Base-by-base conservation (phyloP, 2,888 invertebrate genomes). In the Villa cingulata region DNA sequence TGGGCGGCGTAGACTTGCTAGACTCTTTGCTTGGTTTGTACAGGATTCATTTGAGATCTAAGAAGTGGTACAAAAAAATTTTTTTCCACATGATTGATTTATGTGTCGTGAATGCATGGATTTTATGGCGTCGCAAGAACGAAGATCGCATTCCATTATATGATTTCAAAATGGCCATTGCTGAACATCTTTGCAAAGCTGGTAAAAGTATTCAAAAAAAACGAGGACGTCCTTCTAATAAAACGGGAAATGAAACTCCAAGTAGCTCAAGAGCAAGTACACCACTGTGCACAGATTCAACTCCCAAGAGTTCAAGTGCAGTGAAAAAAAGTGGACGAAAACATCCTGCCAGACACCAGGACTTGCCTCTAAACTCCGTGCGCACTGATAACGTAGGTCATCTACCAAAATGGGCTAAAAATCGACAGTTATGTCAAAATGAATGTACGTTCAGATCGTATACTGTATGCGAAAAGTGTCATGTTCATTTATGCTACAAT, bases 11-110 rank as follows among this genome's bases (percentile, higher is more conserved):
- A n/a, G n/a, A n/a, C n/a, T n/a, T n/a, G 37, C 41, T 48, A 3
- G 46, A 54, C 45, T 43, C 44, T 7, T 46, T 52, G 48, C 42
- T 51, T 4, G 53, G 51, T 12, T 32, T 45, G 27, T 51, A 52
- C 41, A 42, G 49, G 32, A 49, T 51, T 45, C 47, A 41, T 14
- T 36, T 52, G 36, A 41, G 49, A 18, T 48, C 49, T 27, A 27
- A 2, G 2, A 37, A 37, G 7, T 37, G 37, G 19, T 45, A 48
- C 7, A 48, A 41, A 19, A 20, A 37, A 44, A 38, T 44, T 37
- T 37, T 18, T 44, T 44, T 44, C 2, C 37, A 41, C 20, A 27
- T 27, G 2, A 27, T 27, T 10, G 27, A 27, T 10, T 10, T 2
- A 27, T 27, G 27, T 27, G 36, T 39, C 40, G 39, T 48, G 17